phyloP scores from a whole-genome alignment of 2,888 invertebrate genomes.

The Adela reaumurella region DNA sequence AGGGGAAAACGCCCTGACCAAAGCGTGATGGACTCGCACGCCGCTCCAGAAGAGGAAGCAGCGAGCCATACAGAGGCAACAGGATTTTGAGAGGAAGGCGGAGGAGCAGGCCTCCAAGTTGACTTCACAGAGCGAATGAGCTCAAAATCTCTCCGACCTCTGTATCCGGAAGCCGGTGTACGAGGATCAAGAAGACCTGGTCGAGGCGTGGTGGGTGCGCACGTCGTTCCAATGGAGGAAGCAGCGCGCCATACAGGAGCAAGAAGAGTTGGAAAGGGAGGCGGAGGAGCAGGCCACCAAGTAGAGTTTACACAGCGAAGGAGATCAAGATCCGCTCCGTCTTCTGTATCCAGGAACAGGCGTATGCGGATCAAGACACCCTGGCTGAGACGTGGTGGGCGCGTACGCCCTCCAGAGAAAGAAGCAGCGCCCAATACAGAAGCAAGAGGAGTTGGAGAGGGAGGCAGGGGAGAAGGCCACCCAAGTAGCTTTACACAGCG shows the following conservation, averaged over 20 bases:
- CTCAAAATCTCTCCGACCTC: conserved; percentile 71
- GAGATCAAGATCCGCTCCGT: too few relatives aligned
- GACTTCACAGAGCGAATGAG: too few relatives aligned
- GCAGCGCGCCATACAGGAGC: conserved; percentile 64
- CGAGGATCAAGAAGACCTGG: conserved; percentile 85
- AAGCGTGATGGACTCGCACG: too few relatives aligned
- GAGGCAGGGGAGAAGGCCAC: too few relatives aligned
- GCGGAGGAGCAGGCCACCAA: conserved; percentile 37
- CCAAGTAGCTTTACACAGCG: too few relatives aligned
- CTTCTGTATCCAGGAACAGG: conserved; percentile 69
- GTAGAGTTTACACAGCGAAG: too few relatives aligned
- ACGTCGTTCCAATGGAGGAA: conserved; percentile 80
- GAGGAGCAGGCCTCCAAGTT: too few relatives aligned
- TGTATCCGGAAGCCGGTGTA: conserved; percentile 75
- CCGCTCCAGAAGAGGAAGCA: too few relatives aligned
- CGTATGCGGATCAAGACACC: conserved; percentile 88
- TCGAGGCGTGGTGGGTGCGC: conserved; percentile 69
- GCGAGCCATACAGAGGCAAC: too few relatives aligned
- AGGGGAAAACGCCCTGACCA: too few relatives aligned
- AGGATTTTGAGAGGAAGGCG: too few relatives aligned
- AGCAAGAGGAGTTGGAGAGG: conserved; percentile 56
- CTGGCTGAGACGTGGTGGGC: conserved; percentile 69
- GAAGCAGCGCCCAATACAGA: conserved; percentile 66
- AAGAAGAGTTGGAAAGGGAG: conserved; percentile 56
- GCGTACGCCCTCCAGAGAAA: conserved; percentile 82